Evolutionary conservation across 1,140 invertebrate species (phyloP).

Genomic region (Drosophila pectinifera): DNA sequence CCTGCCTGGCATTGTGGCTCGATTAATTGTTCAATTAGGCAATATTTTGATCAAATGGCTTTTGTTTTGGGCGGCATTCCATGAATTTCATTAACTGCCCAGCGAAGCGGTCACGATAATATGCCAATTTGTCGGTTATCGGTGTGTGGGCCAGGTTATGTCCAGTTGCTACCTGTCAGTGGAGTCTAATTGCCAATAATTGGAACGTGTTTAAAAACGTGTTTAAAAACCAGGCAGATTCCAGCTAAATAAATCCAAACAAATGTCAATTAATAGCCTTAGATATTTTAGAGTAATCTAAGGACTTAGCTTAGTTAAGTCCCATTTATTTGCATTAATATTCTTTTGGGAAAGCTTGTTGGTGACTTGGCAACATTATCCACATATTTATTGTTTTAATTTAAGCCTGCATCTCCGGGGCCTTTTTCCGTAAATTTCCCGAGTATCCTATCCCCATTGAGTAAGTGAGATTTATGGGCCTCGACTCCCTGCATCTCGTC

Average conservation of each 20-base stretch:
- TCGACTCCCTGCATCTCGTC: conserved; percentile 6
- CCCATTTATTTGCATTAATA: background rate
- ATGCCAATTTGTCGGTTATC: conserved; percentile 40
- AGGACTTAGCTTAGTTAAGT: background rate
- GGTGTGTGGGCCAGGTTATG: background rate
- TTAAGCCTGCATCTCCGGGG: background rate
- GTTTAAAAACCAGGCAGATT: too few relatives aligned
- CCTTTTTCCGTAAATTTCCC: background rate
- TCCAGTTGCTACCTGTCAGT: conserved; percentile 4
- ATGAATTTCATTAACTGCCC: conserved; percentile 39
- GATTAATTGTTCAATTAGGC: conserved; percentile 82
- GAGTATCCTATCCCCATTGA: conserved; percentile 4
- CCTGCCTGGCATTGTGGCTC: conserved; percentile 53
- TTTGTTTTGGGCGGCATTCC: conserved; percentile 49
- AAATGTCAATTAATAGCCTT: too few relatives aligned
- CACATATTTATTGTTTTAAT: conserved; percentile 18
- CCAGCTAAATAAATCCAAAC: background rate
- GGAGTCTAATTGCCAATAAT: conserved; percentile 5
- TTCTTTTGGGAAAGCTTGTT: too few relatives aligned
- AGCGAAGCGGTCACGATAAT: conserved; percentile 13
- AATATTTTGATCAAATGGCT: conserved; percentile 62
- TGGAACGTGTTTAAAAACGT: background rate
- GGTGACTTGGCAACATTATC: background rate
- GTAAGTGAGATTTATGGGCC: conserved; percentile 23
- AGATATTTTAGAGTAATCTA: background rate